These are phyloP conservation scores for Haemorhous mexicanus DNA, from an alignment of 2,113 vertebrate species.

Conservation along the genomic window DNA sequence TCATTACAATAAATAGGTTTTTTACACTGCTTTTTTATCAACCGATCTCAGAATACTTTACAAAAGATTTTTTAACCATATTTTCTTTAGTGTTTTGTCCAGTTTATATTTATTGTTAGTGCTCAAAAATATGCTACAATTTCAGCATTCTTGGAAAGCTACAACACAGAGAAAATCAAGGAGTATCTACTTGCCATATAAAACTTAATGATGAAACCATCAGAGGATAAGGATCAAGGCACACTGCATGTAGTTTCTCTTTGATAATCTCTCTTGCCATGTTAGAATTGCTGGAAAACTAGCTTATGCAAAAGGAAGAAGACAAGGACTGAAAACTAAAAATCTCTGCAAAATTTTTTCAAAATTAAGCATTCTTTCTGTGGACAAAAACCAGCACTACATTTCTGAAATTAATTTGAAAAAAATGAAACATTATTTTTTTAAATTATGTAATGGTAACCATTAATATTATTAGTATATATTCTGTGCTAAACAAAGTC, in stretches of 20 bases:
- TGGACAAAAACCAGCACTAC: accelerated
- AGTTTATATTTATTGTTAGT: background rate
- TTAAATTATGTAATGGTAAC: background rate
- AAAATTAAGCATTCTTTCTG: background rate
- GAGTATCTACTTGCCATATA: background rate
- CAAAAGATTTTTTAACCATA: background rate
- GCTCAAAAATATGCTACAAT: background rate
- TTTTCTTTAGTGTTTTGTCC: background rate
- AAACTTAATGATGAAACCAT: background rate
- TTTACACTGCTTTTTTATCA: background rate
- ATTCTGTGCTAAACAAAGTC: background rate
- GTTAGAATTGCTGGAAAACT: background rate
- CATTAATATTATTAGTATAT: background rate
- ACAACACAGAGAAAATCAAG: background rate
- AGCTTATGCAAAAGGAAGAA: background rate
- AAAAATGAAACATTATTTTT: background rate
- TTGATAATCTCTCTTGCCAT: background rate
- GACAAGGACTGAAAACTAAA: background rate
- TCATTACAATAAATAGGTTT: background rate
- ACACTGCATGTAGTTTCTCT: background rate
- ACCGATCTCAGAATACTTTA: background rate
- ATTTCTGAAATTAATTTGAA: background rate
- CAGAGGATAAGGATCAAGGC: background rate
- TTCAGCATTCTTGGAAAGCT: background rate
- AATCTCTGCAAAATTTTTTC: background rate